phyloP scores from a whole-genome alignment of 2,113 vertebrate genomes.

The Thamnophis sirtalis region DNA sequence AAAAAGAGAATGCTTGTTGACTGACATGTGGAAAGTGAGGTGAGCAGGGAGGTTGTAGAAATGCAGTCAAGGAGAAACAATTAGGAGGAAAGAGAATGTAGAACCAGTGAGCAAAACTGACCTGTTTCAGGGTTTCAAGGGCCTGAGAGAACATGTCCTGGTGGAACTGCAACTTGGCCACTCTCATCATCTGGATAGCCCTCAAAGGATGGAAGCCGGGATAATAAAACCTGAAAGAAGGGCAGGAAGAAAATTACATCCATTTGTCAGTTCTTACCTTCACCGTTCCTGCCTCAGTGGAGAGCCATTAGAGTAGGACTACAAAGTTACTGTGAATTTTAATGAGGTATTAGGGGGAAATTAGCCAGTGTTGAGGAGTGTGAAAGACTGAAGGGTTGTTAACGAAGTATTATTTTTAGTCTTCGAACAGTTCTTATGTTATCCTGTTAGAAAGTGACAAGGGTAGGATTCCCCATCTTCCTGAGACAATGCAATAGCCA shows the following conservation, averaged over 20 bases:
- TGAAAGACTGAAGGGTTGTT: conserved; percentile 44
- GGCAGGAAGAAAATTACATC: conserved; percentile 38
- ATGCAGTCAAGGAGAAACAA: not conserved
- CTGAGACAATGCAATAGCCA: conserved; percentile 37
- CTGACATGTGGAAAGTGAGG: not conserved
- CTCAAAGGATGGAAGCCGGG: conserved; percentile 83
- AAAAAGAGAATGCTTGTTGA: not conserved
- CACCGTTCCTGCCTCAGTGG: conserved; percentile 19
- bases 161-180: conserved; percentile 87
- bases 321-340: conserved; percentile 49
- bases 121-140: conserved; percentile 82
- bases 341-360: conserved; percentile 58
- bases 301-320: conserved; percentile 42
- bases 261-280: conserved; percentile 50
- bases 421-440: conserved; percentile 47
- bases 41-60: not conserved
- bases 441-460: conserved; percentile 49
- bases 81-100: accelerated
- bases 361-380: conserved; percentile 45
- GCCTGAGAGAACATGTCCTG: conserved; percentile 77
- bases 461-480: conserved; percentile 17
- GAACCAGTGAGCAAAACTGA: conserved; percentile 55
- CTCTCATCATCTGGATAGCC: conserved; percentile 86
- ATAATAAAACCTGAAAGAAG: conserved; percentile 77
- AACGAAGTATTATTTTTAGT: conserved; percentile 39